A percentile compares a stretch with the other conserved stretches of the same genome.
Conservation (phyloP, 2,888 invertebrate genomes). For the Cremastinae sp. region DNA sequence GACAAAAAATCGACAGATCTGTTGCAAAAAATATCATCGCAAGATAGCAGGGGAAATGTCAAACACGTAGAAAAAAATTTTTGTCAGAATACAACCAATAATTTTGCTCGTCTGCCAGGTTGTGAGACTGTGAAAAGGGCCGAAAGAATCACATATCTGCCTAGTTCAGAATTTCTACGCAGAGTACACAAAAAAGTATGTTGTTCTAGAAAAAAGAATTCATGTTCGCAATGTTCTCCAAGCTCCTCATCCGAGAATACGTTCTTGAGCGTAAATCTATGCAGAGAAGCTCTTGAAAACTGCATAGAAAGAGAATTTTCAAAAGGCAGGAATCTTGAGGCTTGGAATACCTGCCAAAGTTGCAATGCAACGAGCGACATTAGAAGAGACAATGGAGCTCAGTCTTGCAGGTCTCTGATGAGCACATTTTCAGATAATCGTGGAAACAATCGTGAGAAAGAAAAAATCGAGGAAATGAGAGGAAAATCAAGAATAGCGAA, state of each 20-base stretch:
- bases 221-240: constrained; percentile 2
- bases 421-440: constrained; percentile 29
- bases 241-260: constrained; percentile 1
- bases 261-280: too few species aligned
- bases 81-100: not conserved
- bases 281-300: too few species aligned
- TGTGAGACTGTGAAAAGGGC: constrained; percentile 69
- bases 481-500: too few species aligned
- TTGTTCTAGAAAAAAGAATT: constrained; percentile 23
- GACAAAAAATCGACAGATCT: constrained; percentile 48
- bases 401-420: not conserved
- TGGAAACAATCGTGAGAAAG: constrained; percentile 46
- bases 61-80: constrained; percentile 42
- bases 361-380: not conserved
- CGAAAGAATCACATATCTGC: constrained; percentile 69
- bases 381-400: not conserved
- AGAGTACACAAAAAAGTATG: constrained; percentile 66
- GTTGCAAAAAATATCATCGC: constrained; percentile 47
- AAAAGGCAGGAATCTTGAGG: too few species aligned
- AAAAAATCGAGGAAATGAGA: too few species aligned
- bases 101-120: constrained; percentile 59
- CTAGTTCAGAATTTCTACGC: constrained; percentile 73
- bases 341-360: too few species aligned
- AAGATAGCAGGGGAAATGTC: constrained; percentile 58
- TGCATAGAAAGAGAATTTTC: too few species aligned